Base-by-base conservation (phyloP, 1,140 invertebrate genomes). In the Bombyx mandarina region DNA sequence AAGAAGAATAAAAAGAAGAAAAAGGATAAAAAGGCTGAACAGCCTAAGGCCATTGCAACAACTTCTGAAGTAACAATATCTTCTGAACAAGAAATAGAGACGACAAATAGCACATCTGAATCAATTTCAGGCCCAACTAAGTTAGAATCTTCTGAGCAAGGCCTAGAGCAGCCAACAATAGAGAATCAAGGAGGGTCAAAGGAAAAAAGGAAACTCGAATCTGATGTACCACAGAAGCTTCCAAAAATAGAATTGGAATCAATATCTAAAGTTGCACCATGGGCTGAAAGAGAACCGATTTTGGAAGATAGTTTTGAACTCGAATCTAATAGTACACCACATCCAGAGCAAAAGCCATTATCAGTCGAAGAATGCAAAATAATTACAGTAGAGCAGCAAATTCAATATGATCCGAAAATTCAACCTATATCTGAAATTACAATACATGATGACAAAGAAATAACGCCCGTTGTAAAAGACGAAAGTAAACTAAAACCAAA, bases 1-100 rank as follows among this genome's bases (percentile, higher is more conserved):
- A 86, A 79, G 60, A 81, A 84, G 61, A 71, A 51, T 26, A 82
- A 82, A 63, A 82, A 82, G 60, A 82, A 82, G 60, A 86, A 79
- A 52, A 86, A 82, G 56, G 68, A 79, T 10, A 82, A 78, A 58
- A 79, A 77, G 66, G 0, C 26, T 46, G 57, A 64, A 52, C 52
- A 58, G 57, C 9, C 54, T 45, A 44, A 43, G 12, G 53, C 53
- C 35, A 61, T 56, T 48, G 68, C 69, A 10, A 55, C 61, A 12
- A 49, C 63, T 45, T 45, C 65, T 50, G 67, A 75, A 55, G 45
- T 60, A 45, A 69, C 58, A 35, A 5, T 5, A 35, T 68, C 65
- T n/a, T 71, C 65, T 7, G 60, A 70, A 54, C 62, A 73, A 60
- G 64, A 35, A 35, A 35, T 35, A 35, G 26, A 35, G 26, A 35